Base-by-base conservation (phyloP, 2,888 invertebrate species). In the Panorpa germanica region DNA sequence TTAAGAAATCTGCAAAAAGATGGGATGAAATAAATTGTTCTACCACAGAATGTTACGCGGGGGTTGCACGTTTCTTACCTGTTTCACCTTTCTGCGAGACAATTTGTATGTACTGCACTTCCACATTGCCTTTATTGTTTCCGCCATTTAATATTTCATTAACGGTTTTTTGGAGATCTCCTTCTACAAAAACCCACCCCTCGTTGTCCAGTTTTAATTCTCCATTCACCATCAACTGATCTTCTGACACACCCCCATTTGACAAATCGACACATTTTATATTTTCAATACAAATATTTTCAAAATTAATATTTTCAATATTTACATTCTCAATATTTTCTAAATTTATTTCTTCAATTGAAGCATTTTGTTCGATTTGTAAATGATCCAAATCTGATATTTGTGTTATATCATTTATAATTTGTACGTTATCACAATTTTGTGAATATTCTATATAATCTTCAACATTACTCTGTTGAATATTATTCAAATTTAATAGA, bases 121-220 rank as follows among this genome's bases (percentile, higher is more conserved):
- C 64, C 5, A 68, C 67, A 32, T 64, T 59, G 15, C 59, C 52
- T 40, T 63, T 63, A 6, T n/a, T n/a, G n/a, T n/a, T n/a, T n/a
- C 67, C 55, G 4, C 66, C 67, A 36, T 60, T 65, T 16, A 67
- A 48, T 31, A 68, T 67, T 44, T 66, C 63, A 17, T 63, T 65
- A 1, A 67, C 67, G 4, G 63, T 61, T 39, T 62, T 59, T 28
- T 63, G 60, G 19, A 66, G 45, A 23, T 61, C 53, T 23, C 53
- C 51, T 18, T 51, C 49, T 5, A 47, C 41, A 39, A 49, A 47
- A 28, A 45, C 46, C 33, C 47, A 46, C 25, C 46, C 42, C 34
- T 46, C 22, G 29, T 39, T 38, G 31, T 38, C 35, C n/a, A 36
- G n/a, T 23, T 25, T 30, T 3, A 21, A 4, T 10, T 10, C 11